Evolutionary conservation across 1,140 invertebrate genomes (phyloP), one percentile per base, ranked within the genome.

Genomic region (Akabosia matsudoensis): DNA sequence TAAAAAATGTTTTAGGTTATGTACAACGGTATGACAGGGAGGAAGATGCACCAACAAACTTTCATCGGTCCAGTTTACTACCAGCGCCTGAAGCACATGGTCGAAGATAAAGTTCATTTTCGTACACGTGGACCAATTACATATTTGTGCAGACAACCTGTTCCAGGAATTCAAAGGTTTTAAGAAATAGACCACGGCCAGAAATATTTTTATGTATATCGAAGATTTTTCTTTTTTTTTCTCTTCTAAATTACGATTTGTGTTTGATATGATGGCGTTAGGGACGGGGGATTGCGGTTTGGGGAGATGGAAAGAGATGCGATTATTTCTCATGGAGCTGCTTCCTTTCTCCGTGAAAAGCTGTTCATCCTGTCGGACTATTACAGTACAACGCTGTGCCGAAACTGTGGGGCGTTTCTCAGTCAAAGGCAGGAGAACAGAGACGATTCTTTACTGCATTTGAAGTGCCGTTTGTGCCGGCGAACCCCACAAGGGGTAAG

Each of bases 241-340:
- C 7, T 45, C 7, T 10, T 45, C 7, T 45, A 45, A 45, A 10
- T 7, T 18, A 18, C 7, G 37, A 45, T 67, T 74, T 74, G 54
- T 67, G 67, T 34, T 81, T 83, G 33, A n/a, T n/a, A n/a, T n/a
- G n/a, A n/a, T n/a, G n/a, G n/a, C n/a, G n/a, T n/a, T 82, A 93
- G 97, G 81, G 97, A 99, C 86, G 97, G 97, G 82, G 97, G 97
- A 76, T 86, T 99, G 70, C 95, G 97, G 88, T 99, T 99, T 84
- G 97, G 97, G 79, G 97, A 99, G 85, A 99, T 99, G 97, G 97
- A 99, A 85, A 93, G 97, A 72, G 97, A 99, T 90, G 99, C 97
- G 89, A 96, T 98, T 87, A 99, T 99, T 84, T 93, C 97, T 74
- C 97, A 99, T 83, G 97, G 97, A 24, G 96, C 97, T 1, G 96